Conservation (phyloP, 2,797 vertebrate species). For the Tamandua tetradactyla region DNA sequence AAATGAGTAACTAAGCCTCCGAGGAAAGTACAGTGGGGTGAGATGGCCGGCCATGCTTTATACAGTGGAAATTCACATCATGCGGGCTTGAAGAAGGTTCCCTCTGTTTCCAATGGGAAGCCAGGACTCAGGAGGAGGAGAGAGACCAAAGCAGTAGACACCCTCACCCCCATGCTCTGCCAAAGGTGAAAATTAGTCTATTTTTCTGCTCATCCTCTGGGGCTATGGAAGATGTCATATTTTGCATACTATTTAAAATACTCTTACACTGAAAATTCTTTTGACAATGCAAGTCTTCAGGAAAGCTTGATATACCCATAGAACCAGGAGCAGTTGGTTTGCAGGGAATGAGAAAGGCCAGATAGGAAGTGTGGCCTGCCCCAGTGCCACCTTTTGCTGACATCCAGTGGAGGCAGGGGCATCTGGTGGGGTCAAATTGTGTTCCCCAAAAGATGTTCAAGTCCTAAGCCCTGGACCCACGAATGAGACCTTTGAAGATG, state of each 20-base stretch:
- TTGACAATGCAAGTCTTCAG: neutral
- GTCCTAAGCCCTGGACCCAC: too few relatives aligned
- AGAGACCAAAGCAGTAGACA: slow-evolving; percentile 23
- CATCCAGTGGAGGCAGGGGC: neutral
- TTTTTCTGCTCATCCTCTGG: neutral
- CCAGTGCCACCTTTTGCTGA: neutral
- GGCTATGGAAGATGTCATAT: neutral
- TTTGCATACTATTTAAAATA: slow-evolving; percentile 44
- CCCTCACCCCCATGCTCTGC: neutral
- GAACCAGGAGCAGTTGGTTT: neutral
- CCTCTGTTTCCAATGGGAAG: neutral
- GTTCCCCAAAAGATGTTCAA: too few relatives aligned
- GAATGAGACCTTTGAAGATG: too few relatives aligned
- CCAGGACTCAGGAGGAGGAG: neutral
- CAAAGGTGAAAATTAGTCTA: neutral
- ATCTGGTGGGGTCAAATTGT: neutral
- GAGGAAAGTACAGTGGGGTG: neutral
- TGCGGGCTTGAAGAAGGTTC: slow-evolving; percentile 12
- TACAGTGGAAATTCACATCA: neutral
- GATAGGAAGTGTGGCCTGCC: neutral
- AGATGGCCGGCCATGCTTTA: neutral
- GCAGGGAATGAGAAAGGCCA: neutral
- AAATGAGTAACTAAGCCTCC: neutral
- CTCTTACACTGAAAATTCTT: neutral
- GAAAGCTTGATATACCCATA: neutral